phyloP scores from a whole-genome alignment of 1,140 invertebrate genomes.

The Marisa cornuarietis region DNA sequence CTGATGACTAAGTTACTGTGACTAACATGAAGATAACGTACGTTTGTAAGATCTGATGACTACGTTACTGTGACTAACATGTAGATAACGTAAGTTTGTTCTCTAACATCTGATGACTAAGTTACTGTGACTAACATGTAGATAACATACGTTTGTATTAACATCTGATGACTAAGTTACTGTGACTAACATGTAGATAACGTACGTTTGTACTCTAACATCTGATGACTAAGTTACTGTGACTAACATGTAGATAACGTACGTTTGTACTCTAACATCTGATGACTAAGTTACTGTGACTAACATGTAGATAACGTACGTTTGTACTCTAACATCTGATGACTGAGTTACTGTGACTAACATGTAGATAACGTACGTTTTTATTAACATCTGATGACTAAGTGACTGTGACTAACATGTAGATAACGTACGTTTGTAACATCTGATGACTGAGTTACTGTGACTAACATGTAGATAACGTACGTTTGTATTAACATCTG shows the following conservation, averaged over 20 bases:
- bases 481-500: slow-evolving; percentile 4
- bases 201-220: slow-evolving; percentile 17
- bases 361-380: slow-evolving; percentile 31
- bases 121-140: background rate
- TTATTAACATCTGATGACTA: too few relatives aligned
- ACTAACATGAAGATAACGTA: slow-evolving; percentile 30
- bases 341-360: too few relatives aligned
- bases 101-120: too few relatives aligned
- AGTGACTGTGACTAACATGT: background rate
- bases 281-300: too few relatives aligned
- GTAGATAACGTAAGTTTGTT: slow-evolving; percentile 32
- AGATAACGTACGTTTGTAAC: slow-evolving; percentile 32
- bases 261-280: background rate
- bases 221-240: too few relatives aligned
- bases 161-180: too few relatives aligned
- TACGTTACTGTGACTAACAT: too few relatives aligned
- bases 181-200: slow-evolving; percentile 17
- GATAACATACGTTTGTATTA: slow-evolving; percentile 31
- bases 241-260: slow-evolving; percentile 28
- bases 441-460: too few relatives aligned
- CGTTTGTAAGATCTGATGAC: background rate
- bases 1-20: too few relatives aligned
- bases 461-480: slow-evolving; percentile 23
- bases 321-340: too few relatives aligned
- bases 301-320: slow-evolving; percentile 31